Conservation (phyloP, 2,797 vertebrate species). For the Aphelocoma californica region DNA sequence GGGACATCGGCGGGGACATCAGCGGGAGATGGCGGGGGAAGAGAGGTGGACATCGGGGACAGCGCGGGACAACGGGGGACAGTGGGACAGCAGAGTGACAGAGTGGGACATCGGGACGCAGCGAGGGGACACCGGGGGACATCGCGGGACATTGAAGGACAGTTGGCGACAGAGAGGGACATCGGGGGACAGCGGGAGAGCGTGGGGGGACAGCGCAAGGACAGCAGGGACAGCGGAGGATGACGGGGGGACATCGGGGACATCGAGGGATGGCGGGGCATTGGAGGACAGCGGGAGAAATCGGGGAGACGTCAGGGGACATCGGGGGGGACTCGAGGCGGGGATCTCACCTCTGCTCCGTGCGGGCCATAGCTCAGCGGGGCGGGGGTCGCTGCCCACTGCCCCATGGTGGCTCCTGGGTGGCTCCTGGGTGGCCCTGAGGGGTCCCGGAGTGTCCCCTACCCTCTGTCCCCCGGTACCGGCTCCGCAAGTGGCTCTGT, state of each 20-base stretch:
- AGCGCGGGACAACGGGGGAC: background rate
- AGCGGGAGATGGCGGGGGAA: no score
- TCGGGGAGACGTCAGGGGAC: no score
- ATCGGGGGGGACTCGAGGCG: background rate
- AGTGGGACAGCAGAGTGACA: no score
- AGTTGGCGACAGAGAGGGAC: background rate
- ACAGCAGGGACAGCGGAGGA: no score
- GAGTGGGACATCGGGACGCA: background rate
- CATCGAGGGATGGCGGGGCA: no score
- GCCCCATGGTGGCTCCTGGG: background rate
- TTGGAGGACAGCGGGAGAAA: background rate
- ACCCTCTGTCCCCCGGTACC: background rate
- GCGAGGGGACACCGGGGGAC: no score
- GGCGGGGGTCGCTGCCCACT: background rate
- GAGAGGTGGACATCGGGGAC: background rate
- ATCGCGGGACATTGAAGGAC: no score
- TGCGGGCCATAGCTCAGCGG: background rate
- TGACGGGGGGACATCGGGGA: no score
- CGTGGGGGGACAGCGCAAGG: no score
- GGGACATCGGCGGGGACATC: no score
- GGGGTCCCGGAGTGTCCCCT: background rate
- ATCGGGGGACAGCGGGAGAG: no score
- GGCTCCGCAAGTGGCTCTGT: background rate
- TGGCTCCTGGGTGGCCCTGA: background rate
- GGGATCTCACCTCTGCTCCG: background rate